These are phyloP conservation scores for Aphelenchoides fujianensis DNA, from an alignment of 1,140 invertebrate genomes.

Conservation along the genomic window DNA sequence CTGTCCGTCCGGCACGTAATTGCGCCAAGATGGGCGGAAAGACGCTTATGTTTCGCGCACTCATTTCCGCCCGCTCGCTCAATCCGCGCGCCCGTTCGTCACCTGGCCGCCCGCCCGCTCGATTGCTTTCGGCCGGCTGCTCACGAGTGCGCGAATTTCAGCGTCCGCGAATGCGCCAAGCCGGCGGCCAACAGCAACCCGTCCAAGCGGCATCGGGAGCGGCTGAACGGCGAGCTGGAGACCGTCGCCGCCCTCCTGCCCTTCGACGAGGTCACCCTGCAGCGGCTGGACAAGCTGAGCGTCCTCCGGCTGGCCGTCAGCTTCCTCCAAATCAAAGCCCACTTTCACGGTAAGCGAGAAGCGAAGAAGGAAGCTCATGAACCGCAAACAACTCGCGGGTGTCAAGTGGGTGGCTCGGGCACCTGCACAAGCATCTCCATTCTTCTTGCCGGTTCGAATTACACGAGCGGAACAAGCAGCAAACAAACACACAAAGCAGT, in stretches of 20 bases:
- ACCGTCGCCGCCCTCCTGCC: slow-evolving; percentile 92
- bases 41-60: slow-evolving; percentile 16
- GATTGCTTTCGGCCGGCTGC: slow-evolving; percentile 7
- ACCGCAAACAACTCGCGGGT: background rate
- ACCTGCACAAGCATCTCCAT: background rate
- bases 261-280: slow-evolving; percentile 95
- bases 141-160: slow-evolving; percentile 28
- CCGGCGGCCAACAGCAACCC: slow-evolving; percentile 74
- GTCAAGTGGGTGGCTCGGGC: background rate
- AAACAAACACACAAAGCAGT: too few relatives aligned
- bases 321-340: slow-evolving; percentile 95
- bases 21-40: background rate
- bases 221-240: slow-evolving; percentile 94
- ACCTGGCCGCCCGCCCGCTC: slow-evolving; percentile 4
- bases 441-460: too few relatives aligned
- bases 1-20: background rate
- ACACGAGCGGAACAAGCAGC: background rate
- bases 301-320: slow-evolving; percentile 93
- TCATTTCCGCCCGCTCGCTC: slow-evolving; percentile 8
- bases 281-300: slow-evolving; percentile 93
- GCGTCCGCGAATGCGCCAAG: slow-evolving; percentile 32
- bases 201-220: slow-evolving; percentile 91
- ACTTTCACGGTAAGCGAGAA: slow-evolving; percentile 82
- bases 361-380: background rate
- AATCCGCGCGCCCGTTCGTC: slow-evolving; percentile 1